These are phyloP conservation scores for Discoglossus pictus DNA, from an alignment of 2,797 vertebrate species.

Conservation along the genomic window DNA sequence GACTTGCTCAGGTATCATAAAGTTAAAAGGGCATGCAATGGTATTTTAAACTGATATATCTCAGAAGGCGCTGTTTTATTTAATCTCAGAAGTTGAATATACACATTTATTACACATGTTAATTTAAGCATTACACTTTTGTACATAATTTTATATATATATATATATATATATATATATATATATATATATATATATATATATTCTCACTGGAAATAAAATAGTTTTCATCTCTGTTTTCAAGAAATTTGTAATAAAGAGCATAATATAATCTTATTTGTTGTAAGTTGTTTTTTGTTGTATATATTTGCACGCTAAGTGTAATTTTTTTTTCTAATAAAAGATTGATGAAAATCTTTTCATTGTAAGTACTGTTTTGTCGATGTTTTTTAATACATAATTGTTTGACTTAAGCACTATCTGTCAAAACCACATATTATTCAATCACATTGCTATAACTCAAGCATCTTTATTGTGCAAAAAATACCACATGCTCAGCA, in stretches of 20 bases:
- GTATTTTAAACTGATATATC: slow-evolving; percentile 22
- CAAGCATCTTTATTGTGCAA: no score
- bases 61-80: slow-evolving; percentile 25
- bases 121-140: slow-evolving; percentile 50
- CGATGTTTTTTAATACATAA: neutral
- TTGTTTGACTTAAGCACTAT: no score
- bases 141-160: slow-evolving; percentile 38
- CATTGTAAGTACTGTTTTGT: neutral
- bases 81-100: slow-evolving; percentile 29
- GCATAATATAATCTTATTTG: slow-evolving; percentile 36
- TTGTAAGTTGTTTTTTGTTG: slow-evolving; percentile 55
- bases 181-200: no score
- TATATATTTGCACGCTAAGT: slow-evolving; percentile 67
- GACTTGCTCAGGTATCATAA: slow-evolving; percentile 59
- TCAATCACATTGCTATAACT: no score
- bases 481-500: no score
- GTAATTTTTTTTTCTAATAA: slow-evolving; percentile 63
- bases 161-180: slow-evolving; percentile 19
- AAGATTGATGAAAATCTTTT: slow-evolving; percentile 51
- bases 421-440: no score
- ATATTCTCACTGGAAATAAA: slow-evolving; percentile 47
- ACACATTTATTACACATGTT: slow-evolving; percentile 38
- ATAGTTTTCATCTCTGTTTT: slow-evolving; percentile 42
- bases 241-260: slow-evolving; percentile 46
- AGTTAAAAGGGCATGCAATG: slow-evolving; percentile 34